A percentile compares a stretch with the other conserved stretches of the same genome.
These are phyloP conservation scores for Himalopsyche japonica DNA, from an alignment of 2,888 invertebrate genomes.

Conservation along the genomic window DNA sequence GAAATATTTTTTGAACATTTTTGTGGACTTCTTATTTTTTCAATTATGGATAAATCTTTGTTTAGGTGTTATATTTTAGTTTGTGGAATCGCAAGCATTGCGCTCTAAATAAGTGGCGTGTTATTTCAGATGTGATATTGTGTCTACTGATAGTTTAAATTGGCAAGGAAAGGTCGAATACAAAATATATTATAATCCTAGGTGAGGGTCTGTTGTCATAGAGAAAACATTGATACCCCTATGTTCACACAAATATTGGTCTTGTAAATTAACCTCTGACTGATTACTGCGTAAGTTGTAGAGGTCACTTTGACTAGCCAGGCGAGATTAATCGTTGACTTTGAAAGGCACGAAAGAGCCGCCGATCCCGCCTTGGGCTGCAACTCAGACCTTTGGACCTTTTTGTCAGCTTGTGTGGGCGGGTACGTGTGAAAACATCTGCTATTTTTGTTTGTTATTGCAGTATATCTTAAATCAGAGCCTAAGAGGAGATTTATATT, in stretches of 20 bases:
- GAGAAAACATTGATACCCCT: neutral
- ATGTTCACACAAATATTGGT: neutral
- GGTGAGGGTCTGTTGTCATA: neutral
- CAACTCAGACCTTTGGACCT: neutral
- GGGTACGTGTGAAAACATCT: neutral
- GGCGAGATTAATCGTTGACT: neutral
- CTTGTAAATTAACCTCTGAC: conserved; percentile 1
- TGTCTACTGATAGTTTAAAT: too few species aligned
- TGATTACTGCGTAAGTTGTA: neutral
- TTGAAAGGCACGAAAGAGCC: neutral
- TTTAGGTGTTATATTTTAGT: too few species aligned
- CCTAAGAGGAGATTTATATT: too few species aligned
- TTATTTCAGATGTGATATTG: too few species aligned
- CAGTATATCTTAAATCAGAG: neutral
- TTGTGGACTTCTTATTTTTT: too few species aligned
- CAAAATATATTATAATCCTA: neutral
- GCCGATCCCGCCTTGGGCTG: neutral
- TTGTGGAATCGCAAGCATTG: too few species aligned
- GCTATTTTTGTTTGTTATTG: neutral
- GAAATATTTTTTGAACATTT: too few species aligned
- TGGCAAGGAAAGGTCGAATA: too few species aligned
- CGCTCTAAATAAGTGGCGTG: too few species aligned
- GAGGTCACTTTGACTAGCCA: neutral
- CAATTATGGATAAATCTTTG: too few species aligned
- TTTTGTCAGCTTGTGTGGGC: neutral